Evolutionary conservation across 2,888 invertebrate species (phyloP).

Genomic region (Papilio demoleus): DNA sequence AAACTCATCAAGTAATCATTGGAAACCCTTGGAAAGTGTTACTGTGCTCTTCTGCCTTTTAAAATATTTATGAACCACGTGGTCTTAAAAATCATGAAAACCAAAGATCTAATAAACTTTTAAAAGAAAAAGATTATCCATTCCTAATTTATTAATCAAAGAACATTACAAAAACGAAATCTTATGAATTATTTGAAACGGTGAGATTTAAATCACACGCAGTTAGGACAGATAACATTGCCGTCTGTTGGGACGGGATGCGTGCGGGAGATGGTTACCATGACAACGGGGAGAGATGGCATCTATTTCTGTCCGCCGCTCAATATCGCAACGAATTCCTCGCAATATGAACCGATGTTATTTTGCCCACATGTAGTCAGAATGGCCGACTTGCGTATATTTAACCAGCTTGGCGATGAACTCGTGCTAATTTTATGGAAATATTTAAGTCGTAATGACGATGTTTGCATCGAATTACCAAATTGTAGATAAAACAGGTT

Average conservation of each 20-base stretch:
- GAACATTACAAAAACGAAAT: too few species aligned
- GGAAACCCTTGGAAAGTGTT: too few species aligned
- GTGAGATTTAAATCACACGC: not conserved
- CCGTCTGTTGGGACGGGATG: constrained; percentile 3
- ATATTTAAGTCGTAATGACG: not conserved
- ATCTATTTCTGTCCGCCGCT: constrained; percentile 58
- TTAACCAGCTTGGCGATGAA: not conserved
- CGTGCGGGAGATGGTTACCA: constrained; percentile 63
- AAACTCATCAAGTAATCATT: too few species aligned
- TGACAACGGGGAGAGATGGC: constrained; percentile 55
- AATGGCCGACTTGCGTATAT: not conserved
- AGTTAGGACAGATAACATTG: not conserved
- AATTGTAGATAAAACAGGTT: not conserved
- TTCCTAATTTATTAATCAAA: too few species aligned
- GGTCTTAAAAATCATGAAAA: too few species aligned
- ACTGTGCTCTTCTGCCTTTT: too few species aligned
- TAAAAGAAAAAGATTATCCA: too few species aligned
- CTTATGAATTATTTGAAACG: too few species aligned
- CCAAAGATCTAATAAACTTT: too few species aligned
- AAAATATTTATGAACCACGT: too few species aligned
- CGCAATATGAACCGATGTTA: not conserved
- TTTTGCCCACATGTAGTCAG: constrained; percentile 8
- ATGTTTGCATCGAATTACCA: not conserved
- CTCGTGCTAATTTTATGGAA: not conserved
- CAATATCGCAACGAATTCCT: constrained; percentile 51